A percentile compares a stretch with the other conserved stretches of the same genome.
These are phyloP conservation scores for Aptenodytes patagonicus DNA, from an alignment of 2,113 vertebrate species.

Conservation along the genomic window DNA sequence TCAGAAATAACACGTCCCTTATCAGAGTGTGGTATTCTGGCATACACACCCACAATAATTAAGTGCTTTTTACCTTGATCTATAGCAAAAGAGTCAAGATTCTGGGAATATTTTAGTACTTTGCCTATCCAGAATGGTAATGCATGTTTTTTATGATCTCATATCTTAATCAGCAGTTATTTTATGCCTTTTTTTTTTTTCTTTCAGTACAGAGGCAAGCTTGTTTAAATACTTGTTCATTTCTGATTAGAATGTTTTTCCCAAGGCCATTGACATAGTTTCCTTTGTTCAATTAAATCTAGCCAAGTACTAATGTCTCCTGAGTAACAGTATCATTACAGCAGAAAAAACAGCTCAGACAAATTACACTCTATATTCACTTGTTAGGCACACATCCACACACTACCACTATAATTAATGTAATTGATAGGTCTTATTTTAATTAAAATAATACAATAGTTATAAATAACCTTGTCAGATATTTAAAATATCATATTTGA, in stretches of 20 bases:
- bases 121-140: not conserved
- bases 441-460: constrained; percentile 4
- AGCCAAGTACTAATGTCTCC: not conserved
- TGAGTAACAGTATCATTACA: not conserved
- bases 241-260: constrained; percentile 19
- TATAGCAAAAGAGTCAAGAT: not conserved
- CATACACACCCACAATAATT: not conserved
- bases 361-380: not conserved
- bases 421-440: constrained; percentile 14
- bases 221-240: not conserved
- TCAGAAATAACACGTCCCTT: not conserved
- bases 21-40: not conserved
- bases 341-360: not conserved
- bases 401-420: not conserved
- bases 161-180: not conserved
- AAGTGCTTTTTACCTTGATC: not conserved
- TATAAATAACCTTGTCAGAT: not conserved
- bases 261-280: not conserved
- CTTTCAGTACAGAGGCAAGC: not conserved
- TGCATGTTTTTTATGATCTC: not conserved
- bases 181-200: not conserved
- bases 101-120: not conserved
- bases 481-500: not conserved
- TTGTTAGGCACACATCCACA: not conserved
- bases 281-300: constrained; percentile 3